Evolutionary conservation across 2,888 invertebrate species (phyloP), one percentile per base, ranked within the genome.

Genomic region (Liopterus haemorrhoidalis): DNA sequence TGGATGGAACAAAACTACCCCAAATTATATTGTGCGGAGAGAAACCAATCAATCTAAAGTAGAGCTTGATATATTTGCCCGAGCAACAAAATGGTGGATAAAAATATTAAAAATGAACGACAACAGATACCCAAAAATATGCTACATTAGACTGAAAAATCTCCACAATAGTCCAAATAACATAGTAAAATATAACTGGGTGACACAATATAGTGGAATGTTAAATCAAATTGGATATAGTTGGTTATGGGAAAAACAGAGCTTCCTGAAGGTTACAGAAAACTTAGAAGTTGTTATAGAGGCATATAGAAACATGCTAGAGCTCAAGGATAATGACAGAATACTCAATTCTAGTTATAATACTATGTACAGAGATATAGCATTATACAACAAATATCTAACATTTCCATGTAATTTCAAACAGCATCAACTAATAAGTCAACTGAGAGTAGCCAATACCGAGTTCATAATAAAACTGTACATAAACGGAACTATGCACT

Each of bases 81-180:
- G n/a, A 15, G 15, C 16, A 6, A 11, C 25, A 8, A 24, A 16
- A n/a, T 37, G 15, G 5, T 37, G 37, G 6, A 37, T 22, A 16
- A 36, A 37, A 25, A 3, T 37, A 15, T 22, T 37, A 15, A 5
- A 22, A 18, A 37, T 37, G 37, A 37, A 24, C 8, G 8, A 20
- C 8, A 24, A n/a, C 15, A 24, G 16, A 37, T 37, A 25, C 11
- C 37, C 37, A 25, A 37, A 24, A 16, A n/a, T 33, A 20, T 33
- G 33, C n/a, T 33, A 19, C 14, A 9, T 21, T 9, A 33, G 22
- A 19, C 20, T 33, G 2, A 9, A 12, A 18, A 20, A 19, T 5
- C 14, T 33, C 11, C 12, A 20, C n/a, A 18, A 19, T n/a, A 20
- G 11, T 2, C 4, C 5, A 12, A 15, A 16, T 15, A 32, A 32